Conservation (phyloP, 1,140 invertebrate genomes). For the Coboldia fuscipes region DNA sequence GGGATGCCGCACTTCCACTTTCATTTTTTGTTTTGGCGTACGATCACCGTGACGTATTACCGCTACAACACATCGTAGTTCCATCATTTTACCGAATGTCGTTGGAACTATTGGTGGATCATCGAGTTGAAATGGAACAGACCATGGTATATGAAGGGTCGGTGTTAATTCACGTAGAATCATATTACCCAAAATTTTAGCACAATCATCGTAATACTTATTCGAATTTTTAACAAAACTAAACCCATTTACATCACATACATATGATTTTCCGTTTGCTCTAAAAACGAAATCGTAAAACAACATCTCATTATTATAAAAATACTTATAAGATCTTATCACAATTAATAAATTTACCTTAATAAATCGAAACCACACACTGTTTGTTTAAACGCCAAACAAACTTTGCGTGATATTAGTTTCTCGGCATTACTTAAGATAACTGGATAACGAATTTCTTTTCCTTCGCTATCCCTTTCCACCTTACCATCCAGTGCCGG, state of each 20-base stretch:
- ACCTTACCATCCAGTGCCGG: constrained; percentile 97
- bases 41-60: constrained; percentile 96
- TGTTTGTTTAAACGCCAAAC: constrained; percentile 95
- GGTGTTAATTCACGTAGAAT: constrained; percentile 84
- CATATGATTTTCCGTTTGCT: constrained; percentile 95
- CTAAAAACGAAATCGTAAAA: constrained; percentile 29
- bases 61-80: constrained; percentile 92
- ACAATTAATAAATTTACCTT: constrained; percentile 26
- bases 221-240: constrained; percentile 99
- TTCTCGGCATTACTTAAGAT: constrained; percentile 96
- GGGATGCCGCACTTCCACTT: constrained; percentile 96
- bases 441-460: constrained; percentile 96
- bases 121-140: constrained; percentile 88
- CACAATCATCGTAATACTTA: constrained; percentile 99
- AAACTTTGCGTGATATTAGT: constrained; percentile 96
- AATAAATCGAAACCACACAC: constrained; percentile 99
- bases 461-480: constrained; percentile 92
- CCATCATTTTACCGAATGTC: constrained; percentile 99
- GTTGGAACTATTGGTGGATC: constrained; percentile 98
- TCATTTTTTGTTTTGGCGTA: constrained; percentile 99
- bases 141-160: constrained; percentile 90
- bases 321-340: background rate
- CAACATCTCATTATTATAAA: background rate
- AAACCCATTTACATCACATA: constrained; percentile 99
- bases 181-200: constrained; percentile 86